Evolutionary conservation across 2,113 vertebrate genomes (phyloP).

Genomic region (Monopterus albus): DNA sequence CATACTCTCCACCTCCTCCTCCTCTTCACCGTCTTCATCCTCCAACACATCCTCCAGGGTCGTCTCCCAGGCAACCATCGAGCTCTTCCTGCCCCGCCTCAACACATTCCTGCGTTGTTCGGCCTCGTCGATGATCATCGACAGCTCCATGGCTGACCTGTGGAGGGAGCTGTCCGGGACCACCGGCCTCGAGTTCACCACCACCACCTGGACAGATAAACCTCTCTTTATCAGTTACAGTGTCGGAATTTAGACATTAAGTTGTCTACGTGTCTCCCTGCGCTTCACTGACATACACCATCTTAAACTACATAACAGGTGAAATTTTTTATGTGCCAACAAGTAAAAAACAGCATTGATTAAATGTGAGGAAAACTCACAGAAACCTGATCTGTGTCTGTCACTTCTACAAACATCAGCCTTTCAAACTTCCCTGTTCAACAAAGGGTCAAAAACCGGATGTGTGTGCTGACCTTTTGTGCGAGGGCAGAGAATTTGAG

Average conservation of each 20-base stretch:
- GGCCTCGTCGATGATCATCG: constrained; percentile 56
- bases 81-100: constrained; percentile 51
- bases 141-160: constrained; percentile 64
- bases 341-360: too few species aligned
- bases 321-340: too few species aligned
- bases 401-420: too few species aligned
- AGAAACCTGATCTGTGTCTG: too few species aligned
- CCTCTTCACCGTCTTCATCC: constrained; percentile 33
- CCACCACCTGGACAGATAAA: constrained; percentile 57
- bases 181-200: constrained; percentile 27
- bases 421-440: too few species aligned
- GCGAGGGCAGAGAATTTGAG: constrained; percentile 94
- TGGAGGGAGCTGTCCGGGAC: constrained; percentile 13
- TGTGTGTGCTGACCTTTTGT: constrained; percentile 83
- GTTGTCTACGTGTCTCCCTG: too few species aligned
- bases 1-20: constrained; percentile 42
- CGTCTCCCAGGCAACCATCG: constrained; percentile 64
- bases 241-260: too few species aligned
- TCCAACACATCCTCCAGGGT: constrained; percentile 69
- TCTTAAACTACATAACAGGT: too few species aligned
- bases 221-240: fast-evolving
- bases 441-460: too few species aligned
- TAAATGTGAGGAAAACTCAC: too few species aligned
- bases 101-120: constrained; percentile 31
- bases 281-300: too few species aligned